Percentiles rank a stretch among this genome's conserved stretches.
phyloP scores from a whole-genome alignment of 2,113 vertebrate genomes.

The Circaetus gallicus region DNA sequence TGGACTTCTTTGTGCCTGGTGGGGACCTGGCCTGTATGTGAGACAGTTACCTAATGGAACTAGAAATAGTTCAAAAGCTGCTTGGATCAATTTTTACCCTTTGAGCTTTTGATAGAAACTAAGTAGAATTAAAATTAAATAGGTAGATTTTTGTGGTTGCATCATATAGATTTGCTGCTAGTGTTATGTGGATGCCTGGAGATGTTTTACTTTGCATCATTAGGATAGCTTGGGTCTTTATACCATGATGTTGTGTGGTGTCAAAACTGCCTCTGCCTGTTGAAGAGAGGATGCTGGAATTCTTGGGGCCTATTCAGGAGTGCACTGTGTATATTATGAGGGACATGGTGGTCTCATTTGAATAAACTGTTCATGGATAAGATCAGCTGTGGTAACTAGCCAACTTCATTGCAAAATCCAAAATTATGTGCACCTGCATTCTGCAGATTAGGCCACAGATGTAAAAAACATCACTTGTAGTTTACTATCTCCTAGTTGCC shows the following conservation, averaged over 20 bases:
- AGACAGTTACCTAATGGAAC: background rate
- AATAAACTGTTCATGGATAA: constrained; percentile 19
- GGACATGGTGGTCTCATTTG: background rate
- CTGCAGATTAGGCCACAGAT: background rate
- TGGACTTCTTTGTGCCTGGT: background rate
- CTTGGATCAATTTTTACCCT: background rate
- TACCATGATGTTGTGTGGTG: background rate
- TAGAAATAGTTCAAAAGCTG: background rate
- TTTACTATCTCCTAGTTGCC: background rate
- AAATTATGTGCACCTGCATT: constrained; percentile 30
- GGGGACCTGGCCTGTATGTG: background rate
- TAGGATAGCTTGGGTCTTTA: background rate
- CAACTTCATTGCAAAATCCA: constrained; percentile 15
- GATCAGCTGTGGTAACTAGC: background rate
- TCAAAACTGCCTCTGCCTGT: background rate
- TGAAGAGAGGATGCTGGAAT: background rate
- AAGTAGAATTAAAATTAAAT: background rate
- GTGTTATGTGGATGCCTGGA: background rate
- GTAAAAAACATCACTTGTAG: background rate
- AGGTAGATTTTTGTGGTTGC: background rate
- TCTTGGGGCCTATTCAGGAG: background rate
- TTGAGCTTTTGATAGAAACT: background rate
- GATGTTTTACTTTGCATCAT: background rate
- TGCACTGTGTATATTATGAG: background rate
- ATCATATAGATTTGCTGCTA: background rate